Conservation (phyloP, 2,797 vertebrate genomes). For the Smutsia temminckii region DNA sequence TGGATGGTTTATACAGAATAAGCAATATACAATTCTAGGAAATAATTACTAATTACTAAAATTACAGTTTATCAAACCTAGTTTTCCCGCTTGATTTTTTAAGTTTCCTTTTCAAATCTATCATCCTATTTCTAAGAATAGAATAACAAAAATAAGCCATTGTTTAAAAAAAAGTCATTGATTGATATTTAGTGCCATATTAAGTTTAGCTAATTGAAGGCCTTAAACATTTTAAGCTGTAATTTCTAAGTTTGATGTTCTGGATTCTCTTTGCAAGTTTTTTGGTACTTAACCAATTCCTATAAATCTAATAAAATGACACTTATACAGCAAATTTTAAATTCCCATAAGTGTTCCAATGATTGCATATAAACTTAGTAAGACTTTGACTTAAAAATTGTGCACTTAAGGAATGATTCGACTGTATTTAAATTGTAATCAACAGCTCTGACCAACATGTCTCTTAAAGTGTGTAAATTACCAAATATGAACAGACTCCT, state of each 20-base stretch:
- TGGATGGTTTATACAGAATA: not conserved
- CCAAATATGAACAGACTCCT: not conserved
- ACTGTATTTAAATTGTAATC: not conserved
- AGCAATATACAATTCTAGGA: not conserved
- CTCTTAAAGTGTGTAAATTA: conserved; percentile 4
- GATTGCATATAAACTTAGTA: not conserved
- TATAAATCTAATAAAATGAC: not conserved
- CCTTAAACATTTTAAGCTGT: not conserved
- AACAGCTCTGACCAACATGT: not conserved
- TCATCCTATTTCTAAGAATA: not conserved
- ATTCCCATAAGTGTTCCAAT: not conserved
- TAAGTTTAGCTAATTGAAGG: not conserved
- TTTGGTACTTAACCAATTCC: not conserved
- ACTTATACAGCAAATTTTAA: not conserved
- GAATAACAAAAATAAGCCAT: not conserved
- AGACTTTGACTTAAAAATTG: not conserved
- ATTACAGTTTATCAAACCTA: not conserved
- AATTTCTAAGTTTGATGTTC: conserved; percentile 38
- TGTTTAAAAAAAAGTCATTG: not conserved
- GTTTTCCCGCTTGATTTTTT: not conserved
- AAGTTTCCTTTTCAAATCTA: conserved; percentile 33
- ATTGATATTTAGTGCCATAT: not conserved
- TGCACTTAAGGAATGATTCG: not conserved
- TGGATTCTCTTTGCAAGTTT: not conserved
- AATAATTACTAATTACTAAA: not conserved